A percentile compares a stretch with the other conserved stretches of the same genome.
These are phyloP conservation scores for Ptychadena robeensis DNA, from an alignment of 2,797 vertebrate genomes.

Conservation along the genomic window DNA sequence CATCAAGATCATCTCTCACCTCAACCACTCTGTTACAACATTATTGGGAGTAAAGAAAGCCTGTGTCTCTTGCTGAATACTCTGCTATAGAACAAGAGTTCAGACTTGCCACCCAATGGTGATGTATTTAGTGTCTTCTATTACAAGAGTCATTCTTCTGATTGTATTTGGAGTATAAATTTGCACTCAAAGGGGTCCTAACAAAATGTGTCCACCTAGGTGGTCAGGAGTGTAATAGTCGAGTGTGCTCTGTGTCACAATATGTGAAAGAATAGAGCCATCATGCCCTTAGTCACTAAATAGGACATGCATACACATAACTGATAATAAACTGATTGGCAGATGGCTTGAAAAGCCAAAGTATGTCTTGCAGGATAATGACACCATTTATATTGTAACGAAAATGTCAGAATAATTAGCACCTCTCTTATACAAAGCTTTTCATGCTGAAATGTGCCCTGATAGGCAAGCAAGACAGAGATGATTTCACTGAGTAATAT, in stretches of 20 bases:
- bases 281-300: neutral
- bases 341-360: neutral
- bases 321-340: neutral
- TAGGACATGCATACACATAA: neutral
- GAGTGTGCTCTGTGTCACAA: neutral
- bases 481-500: neutral
- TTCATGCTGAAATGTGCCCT: neutral
- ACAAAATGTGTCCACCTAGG: too few species aligned
- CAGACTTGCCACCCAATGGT: too few species aligned
- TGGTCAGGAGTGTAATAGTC: neutral
- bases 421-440: neutral
- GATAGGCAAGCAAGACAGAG: neutral
- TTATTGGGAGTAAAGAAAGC: too few species aligned
- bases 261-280: neutral
- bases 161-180: neutral
- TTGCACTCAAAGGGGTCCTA: neutral
- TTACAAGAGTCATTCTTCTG: too few species aligned
- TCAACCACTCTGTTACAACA: too few species aligned
- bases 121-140: too few species aligned
- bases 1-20: too few species aligned
- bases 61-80: too few species aligned
- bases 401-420: neutral
- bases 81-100: too few species aligned
- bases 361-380: conserved; percentile 27
- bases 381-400: neutral